Base-by-base conservation (phyloP, 2,113 vertebrate species). In the Saccopteryx bilineata region DNA sequence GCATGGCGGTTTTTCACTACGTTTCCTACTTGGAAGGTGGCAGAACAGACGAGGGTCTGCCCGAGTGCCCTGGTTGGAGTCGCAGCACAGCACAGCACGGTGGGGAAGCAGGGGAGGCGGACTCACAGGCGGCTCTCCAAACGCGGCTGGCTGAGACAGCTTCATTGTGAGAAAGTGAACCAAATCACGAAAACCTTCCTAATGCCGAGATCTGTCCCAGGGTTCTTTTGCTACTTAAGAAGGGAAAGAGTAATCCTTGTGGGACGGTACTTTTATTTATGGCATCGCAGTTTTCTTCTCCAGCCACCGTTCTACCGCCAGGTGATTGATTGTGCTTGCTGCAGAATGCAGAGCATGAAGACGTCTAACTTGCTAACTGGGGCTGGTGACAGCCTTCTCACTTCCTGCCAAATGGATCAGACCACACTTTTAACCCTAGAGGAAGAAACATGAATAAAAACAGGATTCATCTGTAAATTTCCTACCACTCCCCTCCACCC, bases 391-490 rank as follows among this genome's bases (percentile, higher is more conserved):
- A 8, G 56, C 83, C 89, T 79, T 72, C 66, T 98, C 94, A 99
- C 75, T 99, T 99, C 96, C 98, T 98, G 98, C 98, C 97, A 97
- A 99, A 99, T 9, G 98, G 98, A 98, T 99, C 98, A 84, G 98
- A 98, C 99, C 98, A 99, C 76, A 99, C 98, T 98, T 98, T 99
- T 90, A 99, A 96, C 90, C 98, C 99, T 99, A 97, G 4, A 61
- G 89, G 74, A 91, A 96, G 80, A 98, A 98, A 98, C 91, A 96
- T 13, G 92, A n/a, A 96, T 31, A 96, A 56, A 96, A 95, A 94
- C 78, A 66, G 79, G 93, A 95, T 71, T 92, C 19, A 50, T 58
- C 33, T 71, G 93, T n/a, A 93, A 78, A 88, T 10, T 39, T 74
- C 84, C 50, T 3, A 76, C 63, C 71, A 63, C 48, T 69, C 54